Conservation (phyloP, 1,140 invertebrate species). For the Halesus radiatus region DNA sequence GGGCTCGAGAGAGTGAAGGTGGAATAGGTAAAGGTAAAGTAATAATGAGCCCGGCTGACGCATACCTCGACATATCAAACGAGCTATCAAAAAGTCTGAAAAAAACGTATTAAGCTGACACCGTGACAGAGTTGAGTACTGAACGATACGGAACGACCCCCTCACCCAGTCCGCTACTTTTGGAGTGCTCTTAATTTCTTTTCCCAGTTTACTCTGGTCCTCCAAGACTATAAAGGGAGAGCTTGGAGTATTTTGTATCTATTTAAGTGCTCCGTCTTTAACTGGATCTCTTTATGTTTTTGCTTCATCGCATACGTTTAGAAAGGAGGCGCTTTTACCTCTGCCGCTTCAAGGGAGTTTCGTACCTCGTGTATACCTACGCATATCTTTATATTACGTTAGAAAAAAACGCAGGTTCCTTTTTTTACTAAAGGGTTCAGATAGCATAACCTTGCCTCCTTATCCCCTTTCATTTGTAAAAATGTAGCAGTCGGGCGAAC, state of each 20-base stretch:
- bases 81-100: slow-evolving; percentile 47
- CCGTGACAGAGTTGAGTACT: background rate
- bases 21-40: background rate
- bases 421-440: slow-evolving; percentile 19
- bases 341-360: background rate
- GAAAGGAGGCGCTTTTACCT: slow-evolving; percentile 41
- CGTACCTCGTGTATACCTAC: no score
- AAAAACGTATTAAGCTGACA: slow-evolving; percentile 54
- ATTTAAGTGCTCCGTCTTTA: slow-evolving; percentile 41
- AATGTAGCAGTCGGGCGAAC: slow-evolving; percentile 51
- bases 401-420: slow-evolving; percentile 9
- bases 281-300: slow-evolving; percentile 46
- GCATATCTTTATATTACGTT: background rate
- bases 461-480: slow-evolving; percentile 55
- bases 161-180: slow-evolving; percentile 20
- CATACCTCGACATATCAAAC: slow-evolving; percentile 45
- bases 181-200: slow-evolving; percentile 44
- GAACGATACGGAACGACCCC: background rate
- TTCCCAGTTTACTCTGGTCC: slow-evolving; percentile 34
- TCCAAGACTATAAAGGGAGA: no score
- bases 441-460: slow-evolving; percentile 31
- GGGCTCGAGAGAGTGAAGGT: background rate
- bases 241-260: slow-evolving; percentile 46
- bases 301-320: slow-evolving; percentile 55
- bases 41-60: background rate